Conservation (phyloP, 2,888 invertebrate genomes). For the Cephalotes varians region DNA sequence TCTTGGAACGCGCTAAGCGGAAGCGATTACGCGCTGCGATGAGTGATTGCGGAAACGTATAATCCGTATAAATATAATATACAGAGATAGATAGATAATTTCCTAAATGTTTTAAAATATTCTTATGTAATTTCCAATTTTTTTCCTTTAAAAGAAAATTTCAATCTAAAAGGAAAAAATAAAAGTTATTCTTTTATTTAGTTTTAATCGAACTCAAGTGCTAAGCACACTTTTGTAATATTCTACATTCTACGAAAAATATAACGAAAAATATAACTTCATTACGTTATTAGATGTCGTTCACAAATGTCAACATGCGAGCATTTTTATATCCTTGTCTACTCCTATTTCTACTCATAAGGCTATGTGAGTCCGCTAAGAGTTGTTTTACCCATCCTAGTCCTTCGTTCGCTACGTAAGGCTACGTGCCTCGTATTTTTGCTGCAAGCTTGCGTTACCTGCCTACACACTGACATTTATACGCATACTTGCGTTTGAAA, state of each 20-base stretch:
- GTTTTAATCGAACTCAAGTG: neutral
- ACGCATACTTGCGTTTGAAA: neutral
- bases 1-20: neutral
- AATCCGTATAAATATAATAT: neutral
- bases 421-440: slow-evolving; percentile 35
- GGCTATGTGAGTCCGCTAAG: neutral
- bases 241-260: neutral
- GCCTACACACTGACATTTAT: slow-evolving; percentile 41
- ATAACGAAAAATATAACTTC: neutral
- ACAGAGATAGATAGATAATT: neutral
- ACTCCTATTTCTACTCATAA: neutral
- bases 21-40: neutral
- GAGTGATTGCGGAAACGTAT: neutral
- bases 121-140: neutral
- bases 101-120: neutral
- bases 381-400: neutral
- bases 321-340: slow-evolving; percentile 6
- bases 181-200: neutral
- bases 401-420: slow-evolving; percentile 13
- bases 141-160: too few relatives aligned
- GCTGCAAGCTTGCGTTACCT: neutral
- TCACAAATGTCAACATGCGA: neutral
- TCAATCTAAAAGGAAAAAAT: neutral
- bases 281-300: neutral
- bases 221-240: neutral